phyloP scores from a whole-genome alignment of 2,888 invertebrate genomes.

The Cryptosula pallasiana region DNA sequence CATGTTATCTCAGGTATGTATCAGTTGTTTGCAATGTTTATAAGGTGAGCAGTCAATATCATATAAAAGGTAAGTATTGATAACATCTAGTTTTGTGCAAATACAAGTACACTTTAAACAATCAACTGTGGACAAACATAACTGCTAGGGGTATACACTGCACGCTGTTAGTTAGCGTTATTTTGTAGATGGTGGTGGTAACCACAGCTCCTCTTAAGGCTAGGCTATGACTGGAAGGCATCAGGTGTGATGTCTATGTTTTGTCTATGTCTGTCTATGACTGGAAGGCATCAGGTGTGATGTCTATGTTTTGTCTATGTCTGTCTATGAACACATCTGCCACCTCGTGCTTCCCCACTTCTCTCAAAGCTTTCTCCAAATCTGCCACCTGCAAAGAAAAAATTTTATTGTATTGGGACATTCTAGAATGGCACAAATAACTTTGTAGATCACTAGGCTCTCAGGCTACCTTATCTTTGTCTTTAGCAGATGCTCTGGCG shows the following conservation, averaged over 20 bases:
- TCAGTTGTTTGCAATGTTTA: too few species aligned
- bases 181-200: too few species aligned
- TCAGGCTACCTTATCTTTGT: constrained; percentile 35
- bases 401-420: too few species aligned
- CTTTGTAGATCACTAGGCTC: not conserved
- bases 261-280: constrained; percentile 28
- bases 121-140: too few species aligned
- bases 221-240: constrained; percentile 20
- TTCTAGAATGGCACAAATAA: not conserved
- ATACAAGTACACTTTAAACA: too few species aligned
- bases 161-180: too few species aligned
- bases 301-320: constrained; percentile 34
- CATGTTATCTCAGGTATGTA: too few species aligned
- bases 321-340: constrained; percentile 36
- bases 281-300: constrained; percentile 30
- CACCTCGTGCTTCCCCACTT: constrained; percentile 38
- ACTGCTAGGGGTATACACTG: too few species aligned
- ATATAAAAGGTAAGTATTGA: too few species aligned
- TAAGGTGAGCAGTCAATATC: too few species aligned
- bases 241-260: constrained; percentile 34
- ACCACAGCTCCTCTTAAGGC: too few species aligned
- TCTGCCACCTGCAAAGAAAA: constrained; percentile 26
- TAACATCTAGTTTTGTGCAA: too few species aligned
- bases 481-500: constrained; percentile 33
- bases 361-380: constrained; percentile 36